phyloP scores from a whole-genome alignment of 2,113 vertebrate species.

The Oreocharis arfaki region DNA sequence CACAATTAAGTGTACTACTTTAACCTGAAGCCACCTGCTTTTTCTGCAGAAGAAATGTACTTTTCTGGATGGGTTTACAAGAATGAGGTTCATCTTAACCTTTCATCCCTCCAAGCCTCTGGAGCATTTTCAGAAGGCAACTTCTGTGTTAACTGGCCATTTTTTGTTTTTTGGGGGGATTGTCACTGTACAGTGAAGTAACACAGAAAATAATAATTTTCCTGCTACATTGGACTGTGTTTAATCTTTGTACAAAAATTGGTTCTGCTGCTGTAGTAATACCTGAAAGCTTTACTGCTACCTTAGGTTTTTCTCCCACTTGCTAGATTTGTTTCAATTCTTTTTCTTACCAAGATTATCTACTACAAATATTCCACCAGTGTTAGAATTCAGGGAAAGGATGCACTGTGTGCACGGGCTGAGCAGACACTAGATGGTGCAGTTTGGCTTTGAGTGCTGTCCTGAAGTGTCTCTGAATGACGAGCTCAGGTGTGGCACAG shows the following conservation, averaged over 20 bases:
- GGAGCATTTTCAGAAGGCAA: not conserved
- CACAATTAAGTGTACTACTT: not conserved
- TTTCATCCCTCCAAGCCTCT: not conserved
- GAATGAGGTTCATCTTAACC: not conserved
- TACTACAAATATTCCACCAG: not conserved
- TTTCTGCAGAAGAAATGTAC: not conserved
- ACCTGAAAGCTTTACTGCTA: not conserved
- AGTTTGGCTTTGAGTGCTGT: not conserved
- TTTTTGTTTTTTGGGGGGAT: not conserved
- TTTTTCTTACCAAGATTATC: not conserved
- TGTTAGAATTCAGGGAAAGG: not conserved
- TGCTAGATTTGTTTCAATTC: not conserved
- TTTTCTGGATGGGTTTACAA: not conserved
- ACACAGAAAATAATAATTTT: not conserved
- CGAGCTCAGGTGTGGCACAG: not conserved
- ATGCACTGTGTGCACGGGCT: accelerated
- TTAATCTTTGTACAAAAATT: not conserved
- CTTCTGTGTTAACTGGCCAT: not conserved
- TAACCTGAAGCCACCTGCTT: not conserved
- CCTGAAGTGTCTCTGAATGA: not conserved
- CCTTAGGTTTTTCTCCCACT: not conserved
- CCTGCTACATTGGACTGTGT: not conserved
- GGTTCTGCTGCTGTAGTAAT: not conserved
- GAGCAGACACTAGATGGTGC: conserved; percentile 60
- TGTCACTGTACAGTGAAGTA: not conserved